Base-by-base conservation (phyloP, 2,113 vertebrate genomes). In the Sminthopsis crassicaudata region DNA sequence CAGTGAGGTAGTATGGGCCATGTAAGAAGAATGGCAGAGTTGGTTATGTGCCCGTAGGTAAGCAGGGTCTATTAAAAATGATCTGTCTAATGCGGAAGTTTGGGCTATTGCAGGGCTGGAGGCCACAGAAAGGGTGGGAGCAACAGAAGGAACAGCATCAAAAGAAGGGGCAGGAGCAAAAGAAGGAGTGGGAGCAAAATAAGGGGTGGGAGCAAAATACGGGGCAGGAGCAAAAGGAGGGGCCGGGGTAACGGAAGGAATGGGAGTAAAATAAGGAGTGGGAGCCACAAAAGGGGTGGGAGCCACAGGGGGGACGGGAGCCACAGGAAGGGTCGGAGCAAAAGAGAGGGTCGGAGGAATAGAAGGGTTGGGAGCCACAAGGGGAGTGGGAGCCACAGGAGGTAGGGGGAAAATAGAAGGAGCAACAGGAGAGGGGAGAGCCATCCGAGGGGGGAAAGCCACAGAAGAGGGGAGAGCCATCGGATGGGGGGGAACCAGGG, bases 21-120 rank as follows among this genome's bases (percentile, higher is more conserved):
- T 52, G 53, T n/a, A 93, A 55, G 92, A 76, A 93, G 26, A 46
- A 10, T 89, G 53, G 24, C 76, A n/a, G 51, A 57, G 24, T 76
- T 93, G 23, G 90, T 90, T 52, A 89, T 42, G 30, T 27, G 51
- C 53, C 27, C 8, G 23, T 42, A 57, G n/a, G 92, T 84, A 91
- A 90, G 12, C 9, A 46, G 76, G 10, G 46, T 95, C 90, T 94
- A 90, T 93, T 92, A 89, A 53, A 53, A 84, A 89, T 53, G 76
- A 89, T 8, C 4, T 36, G n/a, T 42, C n/a, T 46, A 92, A 50
- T 54, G 92, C 48, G n/a, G 90, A 95, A 76, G 12, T 67, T 42
- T 46, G 46, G 50, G 8, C 53, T 19, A 88, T 23, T 14, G 90
- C 16, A 6, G 36, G 36, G 1, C 7, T 84, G 36, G 67, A 23